These are phyloP conservation scores for Cyrtorhinus lividipennis DNA, from an alignment of 1,140 invertebrate species.

Conservation along the genomic window DNA sequence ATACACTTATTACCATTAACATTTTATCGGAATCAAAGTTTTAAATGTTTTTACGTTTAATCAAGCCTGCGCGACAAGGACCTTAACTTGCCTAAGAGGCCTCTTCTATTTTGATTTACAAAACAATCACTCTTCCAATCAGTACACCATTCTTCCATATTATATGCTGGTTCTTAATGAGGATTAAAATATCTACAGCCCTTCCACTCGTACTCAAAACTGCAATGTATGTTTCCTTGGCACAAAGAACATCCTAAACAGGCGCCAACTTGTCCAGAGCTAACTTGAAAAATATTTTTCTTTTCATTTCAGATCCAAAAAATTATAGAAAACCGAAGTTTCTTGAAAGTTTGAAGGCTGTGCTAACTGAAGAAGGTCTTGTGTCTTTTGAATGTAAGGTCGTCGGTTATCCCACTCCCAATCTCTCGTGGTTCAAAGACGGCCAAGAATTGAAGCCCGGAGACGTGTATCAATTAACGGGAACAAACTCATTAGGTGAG, in stretches of 20 bases:
- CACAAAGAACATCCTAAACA: conserved; percentile 12
- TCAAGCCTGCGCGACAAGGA: too few relatives aligned
- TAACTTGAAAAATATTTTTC: background rate
- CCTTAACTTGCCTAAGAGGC: background rate
- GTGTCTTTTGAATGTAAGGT: conserved; percentile 89
- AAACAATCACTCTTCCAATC: background rate
- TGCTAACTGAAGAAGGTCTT: conserved; percentile 75
- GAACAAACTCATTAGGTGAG: conserved; percentile 62
- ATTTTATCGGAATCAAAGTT: background rate
- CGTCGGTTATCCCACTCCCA: conserved; percentile 73
- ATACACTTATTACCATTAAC: background rate
- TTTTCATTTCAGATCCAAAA: conserved; percentile 53
- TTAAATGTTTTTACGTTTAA: too few relatives aligned
- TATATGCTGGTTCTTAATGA: background rate
- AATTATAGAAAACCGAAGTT: conserved; percentile 78
- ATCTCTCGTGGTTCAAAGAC: conserved; percentile 79
- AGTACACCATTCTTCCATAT: background rate
- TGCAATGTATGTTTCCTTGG: background rate
- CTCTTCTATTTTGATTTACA: background rate
- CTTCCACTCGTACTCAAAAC: background rate
- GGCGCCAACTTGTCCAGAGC: too few relatives aligned
- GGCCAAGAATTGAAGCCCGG: conserved; percentile 78
- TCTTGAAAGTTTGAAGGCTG: conserved; percentile 72
- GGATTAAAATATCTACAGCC: background rate
- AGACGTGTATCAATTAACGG: conserved; percentile 80